Evolutionary conservation across 2,888 invertebrate species (phyloP).

Genomic region (Eretmocerus hayati): DNA sequence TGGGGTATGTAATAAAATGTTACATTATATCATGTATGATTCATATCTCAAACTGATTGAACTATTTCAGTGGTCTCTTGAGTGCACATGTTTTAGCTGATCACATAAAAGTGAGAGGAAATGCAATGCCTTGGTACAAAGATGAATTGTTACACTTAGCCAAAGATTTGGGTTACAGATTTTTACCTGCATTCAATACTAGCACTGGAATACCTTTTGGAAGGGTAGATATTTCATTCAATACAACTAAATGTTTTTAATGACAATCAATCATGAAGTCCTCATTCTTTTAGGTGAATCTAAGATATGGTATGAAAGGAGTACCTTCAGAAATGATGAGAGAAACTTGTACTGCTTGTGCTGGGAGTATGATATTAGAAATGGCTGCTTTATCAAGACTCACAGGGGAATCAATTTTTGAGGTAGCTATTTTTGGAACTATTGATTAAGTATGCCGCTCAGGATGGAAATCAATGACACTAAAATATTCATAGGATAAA

Average conservation of each 20-base stretch:
- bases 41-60: no score
- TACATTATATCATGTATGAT: no score
- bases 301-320: slow-evolving; percentile 74
- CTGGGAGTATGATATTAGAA: slow-evolving; percentile 95
- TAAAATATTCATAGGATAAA: slow-evolving; percentile 71
- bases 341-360: slow-evolving; percentile 97
- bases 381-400: slow-evolving; percentile 93
- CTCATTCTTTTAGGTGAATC: slow-evolving; percentile 58
- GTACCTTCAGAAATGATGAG: slow-evolving; percentile 66
- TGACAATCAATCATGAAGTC: slow-evolving; percentile 6
- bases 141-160: slow-evolving; percentile 86
- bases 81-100: slow-evolving; percentile 88
- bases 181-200: slow-evolving; percentile 97
- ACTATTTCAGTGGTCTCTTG: slow-evolving; percentile 66
- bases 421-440: slow-evolving; percentile 51
- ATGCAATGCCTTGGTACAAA: slow-evolving; percentile 74
- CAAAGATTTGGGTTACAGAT: slow-evolving; percentile 82
- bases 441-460: no score
- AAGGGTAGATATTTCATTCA: slow-evolving; percentile 54
- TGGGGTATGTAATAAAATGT: slow-evolving; percentile 88
- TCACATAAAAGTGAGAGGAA: slow-evolving; percentile 68
- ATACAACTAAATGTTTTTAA: slow-evolving; percentile 8
- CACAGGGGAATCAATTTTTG: slow-evolving; percentile 85
- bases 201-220: slow-evolving; percentile 95
- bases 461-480: slow-evolving; percentile 3